Percentiles rank a stretch among this genome's conserved stretches.
Conservation (phyloP, 2,888 invertebrate genomes). For the Chironomus tentans region DNA sequence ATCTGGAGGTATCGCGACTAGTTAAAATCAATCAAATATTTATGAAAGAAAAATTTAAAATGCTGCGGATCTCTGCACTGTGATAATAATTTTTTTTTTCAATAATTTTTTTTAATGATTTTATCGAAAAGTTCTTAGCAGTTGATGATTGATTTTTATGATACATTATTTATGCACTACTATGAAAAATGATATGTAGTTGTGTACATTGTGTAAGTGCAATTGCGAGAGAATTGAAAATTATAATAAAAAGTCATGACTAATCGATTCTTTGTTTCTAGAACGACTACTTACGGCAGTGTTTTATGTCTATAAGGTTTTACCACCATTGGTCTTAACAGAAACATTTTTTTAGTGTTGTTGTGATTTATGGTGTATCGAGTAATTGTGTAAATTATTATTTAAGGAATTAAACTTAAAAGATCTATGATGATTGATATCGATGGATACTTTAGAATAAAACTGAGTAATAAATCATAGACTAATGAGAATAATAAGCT, state of each 20-base stretch:
- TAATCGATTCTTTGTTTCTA: neutral
- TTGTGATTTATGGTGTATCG: neutral
- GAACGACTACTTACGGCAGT: neutral
- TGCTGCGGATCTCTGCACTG: slow-evolving; percentile 25
- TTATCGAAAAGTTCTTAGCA: neutral
- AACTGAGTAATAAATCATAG: neutral
- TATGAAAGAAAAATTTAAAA: slow-evolving; percentile 1
- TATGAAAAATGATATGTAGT: neutral
- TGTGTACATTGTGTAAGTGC: neutral
- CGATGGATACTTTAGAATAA: neutral
- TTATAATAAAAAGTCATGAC: neutral
- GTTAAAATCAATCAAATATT: slow-evolving; percentile 30
- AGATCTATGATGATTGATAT: neutral
- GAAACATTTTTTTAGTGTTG: neutral
- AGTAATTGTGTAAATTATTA: neutral
- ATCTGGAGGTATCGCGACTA: slow-evolving; percentile 51
- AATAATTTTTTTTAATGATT: neutral
- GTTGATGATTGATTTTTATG: neutral
- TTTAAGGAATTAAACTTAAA: neutral
- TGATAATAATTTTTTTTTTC: neutral
- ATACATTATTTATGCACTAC: neutral
- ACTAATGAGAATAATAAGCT: neutral
- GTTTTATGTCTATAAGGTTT: neutral
- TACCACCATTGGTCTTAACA: neutral
- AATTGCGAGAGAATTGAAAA: neutral